These are phyloP conservation scores for Emys orbicularis DNA, from an alignment of 2,797 vertebrate species.

Conservation along the genomic window DNA sequence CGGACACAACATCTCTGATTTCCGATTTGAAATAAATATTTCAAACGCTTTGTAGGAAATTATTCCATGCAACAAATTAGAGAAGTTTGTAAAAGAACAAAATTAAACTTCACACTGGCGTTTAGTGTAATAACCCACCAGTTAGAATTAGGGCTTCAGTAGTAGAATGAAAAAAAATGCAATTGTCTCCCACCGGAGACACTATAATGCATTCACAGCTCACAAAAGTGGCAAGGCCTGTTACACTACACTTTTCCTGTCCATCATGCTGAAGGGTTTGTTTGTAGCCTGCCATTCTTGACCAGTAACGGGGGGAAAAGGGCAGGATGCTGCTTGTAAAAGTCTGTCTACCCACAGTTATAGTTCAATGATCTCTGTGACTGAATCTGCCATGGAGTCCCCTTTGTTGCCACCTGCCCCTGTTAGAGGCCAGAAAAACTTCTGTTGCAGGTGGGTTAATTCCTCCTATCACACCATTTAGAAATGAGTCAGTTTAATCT, in stretches of 20 bases:
- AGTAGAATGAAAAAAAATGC: not conserved
- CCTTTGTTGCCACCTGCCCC: not conserved
- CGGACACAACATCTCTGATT: not conserved
- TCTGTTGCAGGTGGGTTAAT: not conserved
- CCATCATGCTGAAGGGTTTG: not conserved
- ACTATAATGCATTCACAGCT: fast-evolving
- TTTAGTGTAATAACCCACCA: not conserved
- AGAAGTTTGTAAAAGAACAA: not conserved
- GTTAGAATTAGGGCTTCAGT: not conserved
- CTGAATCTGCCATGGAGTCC: constrained; percentile 8
- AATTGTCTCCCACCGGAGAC: fast-evolving
- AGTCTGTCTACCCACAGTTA: not conserved
- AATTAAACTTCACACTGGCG: not conserved
- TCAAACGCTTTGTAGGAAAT: not conserved
- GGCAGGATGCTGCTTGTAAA: not conserved
- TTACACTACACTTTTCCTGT: not conserved
- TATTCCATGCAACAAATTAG: not conserved
- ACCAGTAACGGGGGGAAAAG: not conserved
- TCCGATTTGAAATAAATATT: not conserved
- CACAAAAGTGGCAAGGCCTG: fast-evolving
- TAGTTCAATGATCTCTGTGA: not conserved
- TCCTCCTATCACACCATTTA: not conserved
- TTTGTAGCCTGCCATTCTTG: fast-evolving
- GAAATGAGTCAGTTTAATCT: constrained; percentile 9
- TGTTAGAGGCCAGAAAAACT: not conserved